A percentile compares a stretch with the other conserved stretches of the same genome.
These are phyloP conservation scores for Porites lobata DNA, from an alignment of 92 coral and sea anemone species.

Conservation along the genomic window DNA sequence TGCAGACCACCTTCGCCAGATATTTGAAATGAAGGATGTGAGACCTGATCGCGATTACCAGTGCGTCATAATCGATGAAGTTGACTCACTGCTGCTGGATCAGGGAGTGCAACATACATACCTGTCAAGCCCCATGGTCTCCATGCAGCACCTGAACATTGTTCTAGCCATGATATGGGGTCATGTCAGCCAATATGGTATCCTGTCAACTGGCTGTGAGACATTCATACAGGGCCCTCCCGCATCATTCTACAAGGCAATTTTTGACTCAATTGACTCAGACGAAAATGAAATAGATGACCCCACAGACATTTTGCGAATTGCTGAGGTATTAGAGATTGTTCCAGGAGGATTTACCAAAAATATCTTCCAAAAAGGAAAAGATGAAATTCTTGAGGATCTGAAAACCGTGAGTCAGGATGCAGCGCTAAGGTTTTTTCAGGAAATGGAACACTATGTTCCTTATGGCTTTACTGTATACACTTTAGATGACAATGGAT, in stretches of 20 bases:
- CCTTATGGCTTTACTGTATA: conserved; percentile 8
- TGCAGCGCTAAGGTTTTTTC: neutral
- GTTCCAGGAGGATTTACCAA: conserved; percentile 5
- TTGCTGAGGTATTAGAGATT: neutral
- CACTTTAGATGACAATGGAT: conserved; percentile 15
- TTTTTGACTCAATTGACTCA: conserved; percentile 12
- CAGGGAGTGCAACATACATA: conserved; percentile 41
- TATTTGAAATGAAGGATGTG: conserved; percentile 31
- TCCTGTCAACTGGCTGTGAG: neutral
- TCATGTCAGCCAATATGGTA: conserved; percentile 4
- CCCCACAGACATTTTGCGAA: neutral
- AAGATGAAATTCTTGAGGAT: conserved; percentile 1
- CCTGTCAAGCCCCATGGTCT: conserved; percentile 35
- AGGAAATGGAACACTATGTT: neutral
- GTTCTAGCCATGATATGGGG: conserved; percentile 39
- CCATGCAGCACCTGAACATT: conserved; percentile 31
- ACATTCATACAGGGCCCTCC: conserved; percentile 10
- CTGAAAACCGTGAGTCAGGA: conserved; percentile 11
- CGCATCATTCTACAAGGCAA: conserved; percentile 6
- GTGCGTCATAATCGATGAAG: conserved; percentile 47
- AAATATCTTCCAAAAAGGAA: neutral
- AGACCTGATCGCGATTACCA: conserved; percentile 24
- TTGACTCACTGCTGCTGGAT: conserved; percentile 50
- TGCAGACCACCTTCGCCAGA: conserved; percentile 41
- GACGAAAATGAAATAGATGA: neutral